Conservation (phyloP, 1,140 invertebrate genomes). For the Hestina assimilis region DNA sequence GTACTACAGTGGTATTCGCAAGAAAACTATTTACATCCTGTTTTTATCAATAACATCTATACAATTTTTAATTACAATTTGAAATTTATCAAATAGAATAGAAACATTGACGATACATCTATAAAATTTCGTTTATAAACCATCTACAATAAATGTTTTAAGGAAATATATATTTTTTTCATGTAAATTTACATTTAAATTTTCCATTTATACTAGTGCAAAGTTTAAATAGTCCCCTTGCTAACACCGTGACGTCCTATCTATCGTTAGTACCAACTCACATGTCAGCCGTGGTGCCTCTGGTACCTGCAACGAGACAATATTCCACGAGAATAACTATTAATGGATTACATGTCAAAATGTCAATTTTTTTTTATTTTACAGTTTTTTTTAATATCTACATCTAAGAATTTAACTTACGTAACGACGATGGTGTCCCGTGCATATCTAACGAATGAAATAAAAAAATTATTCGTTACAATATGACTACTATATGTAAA, state of each 20-base stretch:
- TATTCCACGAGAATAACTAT: slow-evolving; percentile 26
- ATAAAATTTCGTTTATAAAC: slow-evolving; percentile 15
- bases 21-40: slow-evolving; percentile 31
- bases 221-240: slow-evolving; percentile 29
- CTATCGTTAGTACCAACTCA: slow-evolving; percentile 32
- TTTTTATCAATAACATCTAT: slow-evolving; percentile 6
- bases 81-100: no score
- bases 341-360: slow-evolving; percentile 20
- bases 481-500: slow-evolving; percentile 1
- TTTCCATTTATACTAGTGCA: slow-evolving; percentile 13
- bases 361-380: slow-evolving; percentile 15
- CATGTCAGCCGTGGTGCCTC: slow-evolving; percentile 25
- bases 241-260: slow-evolving; percentile 23
- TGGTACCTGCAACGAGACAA: slow-evolving; percentile 35
- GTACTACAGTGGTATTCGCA: slow-evolving; percentile 52
- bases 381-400: slow-evolving; percentile 7
- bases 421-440: slow-evolving; percentile 11
- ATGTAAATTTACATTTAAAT: slow-evolving; percentile 22
- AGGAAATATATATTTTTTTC: slow-evolving; percentile 12
- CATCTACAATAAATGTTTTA: slow-evolving; percentile 11
- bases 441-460: slow-evolving; percentile 11
- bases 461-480: slow-evolving; percentile 11
- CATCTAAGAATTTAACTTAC: slow-evolving; percentile 29
- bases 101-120: slow-evolving; percentile 1
- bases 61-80: no score